Percentiles rank a stretch among this genome's conserved stretches.
Evolutionary conservation across 2,797 vertebrate genomes (phyloP).

Genomic region (Coendou prehensilis): DNA sequence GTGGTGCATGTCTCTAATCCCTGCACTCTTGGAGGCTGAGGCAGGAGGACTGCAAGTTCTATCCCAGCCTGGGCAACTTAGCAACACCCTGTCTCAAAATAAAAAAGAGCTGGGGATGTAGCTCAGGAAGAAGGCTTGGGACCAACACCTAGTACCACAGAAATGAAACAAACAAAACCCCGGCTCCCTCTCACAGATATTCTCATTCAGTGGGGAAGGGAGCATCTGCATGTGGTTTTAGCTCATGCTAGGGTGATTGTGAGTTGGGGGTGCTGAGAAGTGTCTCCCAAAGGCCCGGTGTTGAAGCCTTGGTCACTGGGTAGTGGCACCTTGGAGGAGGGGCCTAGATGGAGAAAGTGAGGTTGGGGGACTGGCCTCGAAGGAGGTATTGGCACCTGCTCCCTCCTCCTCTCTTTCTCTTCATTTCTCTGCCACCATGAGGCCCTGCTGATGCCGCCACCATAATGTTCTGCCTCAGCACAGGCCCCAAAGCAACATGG

Average conservation of each 20-base stretch:
- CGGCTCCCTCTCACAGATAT: background rate
- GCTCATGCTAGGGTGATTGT: background rate
- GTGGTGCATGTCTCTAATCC: background rate
- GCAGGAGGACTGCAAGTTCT: background rate
- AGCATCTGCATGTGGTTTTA: background rate
- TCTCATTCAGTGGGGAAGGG: background rate
- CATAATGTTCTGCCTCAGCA: background rate
- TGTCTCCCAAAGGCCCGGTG: background rate
- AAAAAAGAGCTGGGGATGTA: background rate
- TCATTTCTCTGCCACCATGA: no score
- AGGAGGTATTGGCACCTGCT: background rate
- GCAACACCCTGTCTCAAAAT: background rate
- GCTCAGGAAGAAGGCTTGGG: background rate
- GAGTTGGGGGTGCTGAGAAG: background rate
- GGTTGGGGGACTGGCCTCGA: background rate
- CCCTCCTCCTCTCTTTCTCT: background rate
- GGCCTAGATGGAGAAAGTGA: background rate
- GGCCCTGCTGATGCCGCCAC: background rate
- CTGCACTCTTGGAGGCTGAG: background rate
- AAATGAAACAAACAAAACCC: background rate
- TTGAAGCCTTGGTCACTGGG: background rate
- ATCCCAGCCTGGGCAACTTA: background rate
- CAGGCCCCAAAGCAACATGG: background rate
- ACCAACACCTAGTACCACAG: background rate
- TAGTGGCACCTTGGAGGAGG: background rate